Evolutionary conservation across 2,797 vertebrate genomes (phyloP).

Genomic region (Hemitrygon akajei): DNA sequence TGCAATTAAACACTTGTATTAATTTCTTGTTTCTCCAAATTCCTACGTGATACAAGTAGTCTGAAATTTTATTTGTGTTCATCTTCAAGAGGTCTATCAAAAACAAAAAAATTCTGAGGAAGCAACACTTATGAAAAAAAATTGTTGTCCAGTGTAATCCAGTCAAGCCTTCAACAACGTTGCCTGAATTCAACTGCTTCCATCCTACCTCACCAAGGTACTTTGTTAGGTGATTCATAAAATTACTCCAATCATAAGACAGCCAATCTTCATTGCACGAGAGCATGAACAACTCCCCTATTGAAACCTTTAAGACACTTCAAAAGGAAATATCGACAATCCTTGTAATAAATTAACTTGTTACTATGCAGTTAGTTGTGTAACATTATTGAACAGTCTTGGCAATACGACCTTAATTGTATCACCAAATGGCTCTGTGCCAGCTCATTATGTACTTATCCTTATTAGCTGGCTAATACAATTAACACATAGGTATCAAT

Average conservation of each 20-base stretch:
- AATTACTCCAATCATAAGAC: not conserved
- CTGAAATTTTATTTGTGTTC: too few relatives aligned
- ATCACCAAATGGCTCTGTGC: slow-evolving; percentile 16
- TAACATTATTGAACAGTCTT: slow-evolving; percentile 34
- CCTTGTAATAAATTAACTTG: slow-evolving; percentile 18
- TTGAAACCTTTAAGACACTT: not conserved
- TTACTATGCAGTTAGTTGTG: slow-evolving; percentile 29
- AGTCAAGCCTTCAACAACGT: not conserved
- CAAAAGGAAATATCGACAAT: not conserved
- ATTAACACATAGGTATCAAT: slow-evolving; percentile 35
- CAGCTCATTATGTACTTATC: slow-evolving; percentile 23
- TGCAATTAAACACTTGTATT: too few relatives aligned
- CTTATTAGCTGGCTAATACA: slow-evolving; percentile 16
- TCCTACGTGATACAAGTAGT: too few relatives aligned
- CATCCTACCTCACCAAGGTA: not conserved
- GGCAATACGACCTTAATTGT: slow-evolving; percentile 26
- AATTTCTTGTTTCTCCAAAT: too few relatives aligned
- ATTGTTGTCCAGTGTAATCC: too few relatives aligned
- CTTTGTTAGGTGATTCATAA: not conserved
- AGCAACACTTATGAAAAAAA: too few relatives aligned
- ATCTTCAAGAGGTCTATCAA: too few relatives aligned
- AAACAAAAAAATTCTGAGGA: too few relatives aligned
- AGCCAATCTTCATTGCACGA: not conserved
- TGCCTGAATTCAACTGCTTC: not conserved
- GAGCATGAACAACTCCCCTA: not conserved